These are phyloP conservation scores for Phengaris alcon DNA, from an alignment of 2,888 invertebrate species.

Conservation along the genomic window DNA sequence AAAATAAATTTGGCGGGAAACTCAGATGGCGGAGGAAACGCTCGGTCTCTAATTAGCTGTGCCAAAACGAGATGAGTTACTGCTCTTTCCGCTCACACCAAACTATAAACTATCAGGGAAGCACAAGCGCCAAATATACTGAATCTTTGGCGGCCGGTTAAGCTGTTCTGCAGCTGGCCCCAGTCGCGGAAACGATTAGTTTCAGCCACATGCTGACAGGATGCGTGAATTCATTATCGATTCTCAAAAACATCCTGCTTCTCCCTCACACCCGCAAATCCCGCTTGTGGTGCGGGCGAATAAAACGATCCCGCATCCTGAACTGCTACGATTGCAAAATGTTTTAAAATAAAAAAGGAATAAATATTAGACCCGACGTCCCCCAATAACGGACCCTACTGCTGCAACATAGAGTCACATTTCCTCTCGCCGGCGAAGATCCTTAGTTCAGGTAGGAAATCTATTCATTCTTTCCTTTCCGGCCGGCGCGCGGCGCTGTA, in stretches of 20 bases:
- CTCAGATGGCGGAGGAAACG: slow-evolving; percentile 65
- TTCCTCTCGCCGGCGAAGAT: not conserved
- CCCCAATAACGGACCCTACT: not conserved
- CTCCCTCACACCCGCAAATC: slow-evolving; percentile 40
- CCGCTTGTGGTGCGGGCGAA: slow-evolving; percentile 41
- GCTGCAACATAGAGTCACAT: not conserved
- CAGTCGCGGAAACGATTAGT: slow-evolving; percentile 72
- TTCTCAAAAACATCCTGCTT: slow-evolving; percentile 57
- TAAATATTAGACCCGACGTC: slow-evolving; percentile 15
- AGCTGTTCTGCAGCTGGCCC: slow-evolving; percentile 39
- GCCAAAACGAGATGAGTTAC: slow-evolving; percentile 34
- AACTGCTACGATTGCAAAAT: slow-evolving; percentile 52
- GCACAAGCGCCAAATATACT: slow-evolving; percentile 35
- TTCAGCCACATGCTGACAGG: slow-evolving; percentile 74
- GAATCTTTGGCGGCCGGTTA: slow-evolving; percentile 36
- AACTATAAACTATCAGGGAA: fast-evolving
- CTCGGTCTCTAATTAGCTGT: slow-evolving; percentile 57
- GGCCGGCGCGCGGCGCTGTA: slow-evolving; percentile 11
- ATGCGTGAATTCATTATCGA: slow-evolving; percentile 72
- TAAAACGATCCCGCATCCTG: slow-evolving; percentile 51
- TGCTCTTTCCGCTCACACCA: slow-evolving; percentile 36
- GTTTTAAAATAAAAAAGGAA: slow-evolving; percentile 28
- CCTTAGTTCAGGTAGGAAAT: slow-evolving; percentile 20
- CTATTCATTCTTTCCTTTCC: slow-evolving; percentile 28
- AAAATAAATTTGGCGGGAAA: slow-evolving; percentile 68